Conservation (phyloP, 1,140 invertebrate genomes). For the Trachymyrmex septentrionalis region DNA sequence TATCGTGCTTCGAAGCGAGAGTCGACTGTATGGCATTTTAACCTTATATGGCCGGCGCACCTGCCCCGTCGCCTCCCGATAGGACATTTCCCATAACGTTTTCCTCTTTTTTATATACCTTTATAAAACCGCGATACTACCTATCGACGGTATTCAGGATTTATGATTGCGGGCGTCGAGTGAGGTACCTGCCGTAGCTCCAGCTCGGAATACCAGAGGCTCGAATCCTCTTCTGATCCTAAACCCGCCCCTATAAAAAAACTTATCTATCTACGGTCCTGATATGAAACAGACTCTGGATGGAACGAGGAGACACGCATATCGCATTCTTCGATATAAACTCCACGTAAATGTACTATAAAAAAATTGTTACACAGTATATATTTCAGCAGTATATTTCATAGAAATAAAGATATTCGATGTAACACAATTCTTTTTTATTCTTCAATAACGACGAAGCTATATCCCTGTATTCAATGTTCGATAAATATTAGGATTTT, state of each 20-base stretch:
- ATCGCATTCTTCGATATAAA: slow-evolving; percentile 1
- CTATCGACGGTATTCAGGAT: slow-evolving; percentile 54
- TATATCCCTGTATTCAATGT: not conserved
- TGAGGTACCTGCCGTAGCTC: slow-evolving; percentile 8
- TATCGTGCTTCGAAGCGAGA: slow-evolving; percentile 71
- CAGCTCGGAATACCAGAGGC: slow-evolving; percentile 13
- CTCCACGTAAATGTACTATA: not conserved
- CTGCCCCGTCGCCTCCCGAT: slow-evolving; percentile 73
- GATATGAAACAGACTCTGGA: slow-evolving; percentile 1
- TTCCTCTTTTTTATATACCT: slow-evolving; percentile 40
- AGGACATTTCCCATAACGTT: slow-evolving; percentile 78
- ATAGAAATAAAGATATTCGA: not conserved
- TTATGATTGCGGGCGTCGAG: slow-evolving; percentile 59
- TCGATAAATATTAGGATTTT: not conserved
- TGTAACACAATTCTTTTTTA: not conserved
- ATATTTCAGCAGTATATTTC: too few relatives aligned
- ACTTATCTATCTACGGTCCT: slow-evolving; percentile 19
- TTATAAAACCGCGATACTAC: slow-evolving; percentile 58
- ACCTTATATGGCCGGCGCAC: slow-evolving; percentile 81
- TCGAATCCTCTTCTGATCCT: slow-evolving; percentile 14
- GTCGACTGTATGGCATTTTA: slow-evolving; percentile 79
- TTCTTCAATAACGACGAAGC: not conserved
- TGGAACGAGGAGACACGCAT: not conserved
- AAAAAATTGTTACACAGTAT: not conserved
- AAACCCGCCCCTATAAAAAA: slow-evolving; percentile 7